Evolutionary conservation across 2,797 vertebrate genomes (phyloP).

Genomic region (Dendrocincla tyrannina): DNA sequence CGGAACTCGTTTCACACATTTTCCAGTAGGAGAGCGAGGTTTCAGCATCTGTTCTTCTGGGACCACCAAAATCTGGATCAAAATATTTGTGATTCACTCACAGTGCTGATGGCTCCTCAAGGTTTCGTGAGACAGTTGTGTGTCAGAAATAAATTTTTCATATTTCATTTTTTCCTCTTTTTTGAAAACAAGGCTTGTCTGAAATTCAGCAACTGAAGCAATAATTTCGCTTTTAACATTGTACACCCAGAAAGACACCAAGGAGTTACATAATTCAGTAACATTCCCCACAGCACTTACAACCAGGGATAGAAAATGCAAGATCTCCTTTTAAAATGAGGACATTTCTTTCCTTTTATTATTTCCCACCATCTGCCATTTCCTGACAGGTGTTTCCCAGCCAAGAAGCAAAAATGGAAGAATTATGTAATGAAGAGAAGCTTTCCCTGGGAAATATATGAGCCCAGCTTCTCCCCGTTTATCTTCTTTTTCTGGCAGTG

Average conservation of each 20-base stretch:
- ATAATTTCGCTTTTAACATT: conserved; percentile 24
- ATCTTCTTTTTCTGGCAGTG: neutral
- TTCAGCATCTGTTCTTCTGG: neutral
- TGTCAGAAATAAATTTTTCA: neutral
- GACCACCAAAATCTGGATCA: neutral
- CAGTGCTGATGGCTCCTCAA: neutral
- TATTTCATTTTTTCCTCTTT: neutral
- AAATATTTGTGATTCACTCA: neutral
- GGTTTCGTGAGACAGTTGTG: neutral
- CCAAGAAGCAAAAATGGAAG: conserved; percentile 41
- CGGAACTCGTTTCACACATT: neutral
- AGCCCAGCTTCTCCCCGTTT: neutral
- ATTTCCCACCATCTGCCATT: conserved; percentile 53
- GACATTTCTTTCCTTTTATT: conserved; percentile 51
- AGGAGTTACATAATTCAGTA: conserved; percentile 28
- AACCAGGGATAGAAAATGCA: conserved; percentile 23
- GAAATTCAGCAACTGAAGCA: neutral
- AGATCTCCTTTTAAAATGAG: conserved; percentile 46
- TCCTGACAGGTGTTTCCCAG: conserved; percentile 52
- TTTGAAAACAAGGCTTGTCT: neutral
- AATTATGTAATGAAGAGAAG: conserved; percentile 45
- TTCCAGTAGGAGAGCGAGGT: neutral
- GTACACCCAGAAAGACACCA: neutral
- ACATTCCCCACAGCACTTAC: conserved; percentile 12
- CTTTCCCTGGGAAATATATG: neutral